Percentiles rank a stretch among this genome's conserved stretches.
Conservation (phyloP, 2,888 invertebrate genomes). For the Drosophila aldrichi region DNA sequence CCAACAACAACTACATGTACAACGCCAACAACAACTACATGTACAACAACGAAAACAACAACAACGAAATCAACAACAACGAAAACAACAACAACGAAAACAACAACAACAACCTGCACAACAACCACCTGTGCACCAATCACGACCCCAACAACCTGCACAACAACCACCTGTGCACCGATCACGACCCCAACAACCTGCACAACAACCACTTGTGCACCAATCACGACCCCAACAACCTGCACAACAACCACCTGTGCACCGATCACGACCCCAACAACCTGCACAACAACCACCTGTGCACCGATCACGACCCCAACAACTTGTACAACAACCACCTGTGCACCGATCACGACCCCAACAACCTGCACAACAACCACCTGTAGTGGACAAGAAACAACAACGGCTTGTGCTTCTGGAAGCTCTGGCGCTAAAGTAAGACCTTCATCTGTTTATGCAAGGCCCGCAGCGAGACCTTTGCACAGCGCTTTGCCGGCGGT, state of each 20-base stretch:
- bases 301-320: constrained; percentile 10
- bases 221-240: neutral
- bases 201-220: constrained; percentile 10
- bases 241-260: constrained; percentile 30
- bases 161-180: no score
- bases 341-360: neutral
- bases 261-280: constrained; percentile 3
- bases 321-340: constrained; percentile 11
- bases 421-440: constrained; percentile 11
- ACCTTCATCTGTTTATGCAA: constrained; percentile 40
- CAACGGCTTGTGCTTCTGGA: neutral
- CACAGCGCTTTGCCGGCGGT: constrained; percentile 23
- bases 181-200: no score
- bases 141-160: no score
- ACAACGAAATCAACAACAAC: no score
- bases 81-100: no score
- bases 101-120: constrained; percentile 2
- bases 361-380: constrained; percentile 25
- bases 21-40: neutral
- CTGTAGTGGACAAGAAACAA: constrained; percentile 1
- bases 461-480: constrained; percentile 45
- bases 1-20: constrained; percentile 1
- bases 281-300: neutral
- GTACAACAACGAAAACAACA: neutral
- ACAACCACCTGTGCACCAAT: no score